phyloP scores from a whole-genome alignment of 2,797 vertebrate species.

The Cossypha niveicapilla region DNA sequence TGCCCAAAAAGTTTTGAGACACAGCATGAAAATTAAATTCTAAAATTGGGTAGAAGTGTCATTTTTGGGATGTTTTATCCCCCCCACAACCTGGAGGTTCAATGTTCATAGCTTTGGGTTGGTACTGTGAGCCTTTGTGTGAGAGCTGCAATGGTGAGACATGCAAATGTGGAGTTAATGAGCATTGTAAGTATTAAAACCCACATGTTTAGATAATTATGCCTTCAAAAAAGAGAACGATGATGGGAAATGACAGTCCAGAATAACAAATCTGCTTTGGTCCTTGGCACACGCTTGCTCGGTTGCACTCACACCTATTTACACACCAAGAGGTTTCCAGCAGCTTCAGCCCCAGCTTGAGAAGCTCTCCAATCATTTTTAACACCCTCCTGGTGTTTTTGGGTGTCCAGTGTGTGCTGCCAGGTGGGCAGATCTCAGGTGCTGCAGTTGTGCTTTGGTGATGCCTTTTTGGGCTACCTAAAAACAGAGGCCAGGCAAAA shows the following conservation, averaged over 20 bases:
- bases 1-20: not conserved
- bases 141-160: not conserved
- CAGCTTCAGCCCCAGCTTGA: accelerated
- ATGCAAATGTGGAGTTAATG: not conserved
- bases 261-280: conserved; percentile 35
- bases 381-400: accelerated
- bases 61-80: not conserved
- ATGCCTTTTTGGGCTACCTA: not conserved
- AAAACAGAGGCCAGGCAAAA: not conserved
- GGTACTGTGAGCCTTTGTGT: not conserved
- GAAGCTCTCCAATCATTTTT: not conserved
- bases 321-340: accelerated
- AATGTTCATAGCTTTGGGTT: accelerated
- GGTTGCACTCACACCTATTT: not conserved
- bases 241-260: conserved; percentile 39
- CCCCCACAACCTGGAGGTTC: not conserved
- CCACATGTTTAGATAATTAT: conserved; percentile 46
- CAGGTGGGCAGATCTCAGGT: not conserved
- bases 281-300: not conserved
- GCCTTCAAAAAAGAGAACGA: not conserved
- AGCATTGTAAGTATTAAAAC: conserved; percentile 28
- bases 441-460: not conserved
- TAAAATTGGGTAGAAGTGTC: not conserved
- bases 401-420: not conserved
- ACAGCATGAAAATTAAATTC: not conserved